A percentile compares a stretch with the other conserved stretches of the same genome.
Evolutionary conservation across 2,888 invertebrate species (phyloP).

Genomic region (Ophion obscuratus): DNA sequence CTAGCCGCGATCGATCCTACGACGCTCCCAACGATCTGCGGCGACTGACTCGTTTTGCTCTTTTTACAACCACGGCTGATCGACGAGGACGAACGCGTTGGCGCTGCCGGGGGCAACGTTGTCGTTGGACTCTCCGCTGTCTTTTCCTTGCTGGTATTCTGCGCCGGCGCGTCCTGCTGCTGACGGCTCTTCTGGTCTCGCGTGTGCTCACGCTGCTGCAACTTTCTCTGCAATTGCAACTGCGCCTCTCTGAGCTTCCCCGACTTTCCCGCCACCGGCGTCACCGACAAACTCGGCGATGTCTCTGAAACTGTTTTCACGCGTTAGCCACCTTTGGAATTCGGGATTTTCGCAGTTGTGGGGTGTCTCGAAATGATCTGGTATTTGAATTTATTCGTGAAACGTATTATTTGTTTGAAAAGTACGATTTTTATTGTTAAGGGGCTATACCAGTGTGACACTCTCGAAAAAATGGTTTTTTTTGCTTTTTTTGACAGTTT

Average conservation of each 20-base stretch:
- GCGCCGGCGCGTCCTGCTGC: conserved; percentile 73
- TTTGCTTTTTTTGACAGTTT: no score
- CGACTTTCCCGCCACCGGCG: conserved; percentile 76
- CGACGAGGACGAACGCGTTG: conserved; percentile 52
- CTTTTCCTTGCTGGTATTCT: conserved; percentile 78
- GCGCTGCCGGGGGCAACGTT: conserved; percentile 4
- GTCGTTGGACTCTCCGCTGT: conserved; percentile 34
- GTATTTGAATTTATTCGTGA: no score
- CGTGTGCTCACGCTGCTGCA: conserved; percentile 88
- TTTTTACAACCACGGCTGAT: conserved; percentile 76
- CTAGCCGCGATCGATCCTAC: conserved; percentile 47
- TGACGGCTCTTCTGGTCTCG: conserved; percentile 86
- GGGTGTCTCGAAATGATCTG: no score
- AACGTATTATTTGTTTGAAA: no score
- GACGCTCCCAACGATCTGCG: conserved; percentile 76
- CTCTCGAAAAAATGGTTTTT: no score
- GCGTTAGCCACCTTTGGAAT: neutral
- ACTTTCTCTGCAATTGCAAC: conserved; percentile 88
- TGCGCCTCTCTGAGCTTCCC: conserved; percentile 87
- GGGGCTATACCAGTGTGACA: no score
- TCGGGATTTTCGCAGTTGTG: neutral
- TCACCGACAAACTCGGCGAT: conserved; percentile 74
- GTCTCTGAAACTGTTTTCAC: conserved; percentile 71
- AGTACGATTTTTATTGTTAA: no score
- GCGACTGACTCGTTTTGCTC: conserved; percentile 78